Base-by-base conservation (phyloP, 2,888 invertebrate species). In the Nasonovia ribisnigri region DNA sequence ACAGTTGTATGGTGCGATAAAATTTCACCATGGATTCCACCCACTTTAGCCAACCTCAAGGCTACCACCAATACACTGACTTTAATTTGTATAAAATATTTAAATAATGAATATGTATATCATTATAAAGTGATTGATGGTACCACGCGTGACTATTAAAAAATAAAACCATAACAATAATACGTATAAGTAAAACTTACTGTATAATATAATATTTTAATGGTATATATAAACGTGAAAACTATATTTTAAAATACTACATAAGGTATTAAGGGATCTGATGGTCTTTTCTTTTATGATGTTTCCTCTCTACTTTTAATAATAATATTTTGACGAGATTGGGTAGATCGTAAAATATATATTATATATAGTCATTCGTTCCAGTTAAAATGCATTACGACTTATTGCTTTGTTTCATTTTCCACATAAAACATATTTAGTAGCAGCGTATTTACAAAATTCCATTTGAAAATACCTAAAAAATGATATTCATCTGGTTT, bases 361-460 rank as follows among this genome's bases (percentile, higher is more conserved):
- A 20, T 54, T 36, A 77, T 77, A 36, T 77, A 77, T 51, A 90
- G n/a, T n/a, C 51, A 43, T 92, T 92, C 54, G 29, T 51, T 77
- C 26, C 51, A 51, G 46, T 26, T 92, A 54, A 90, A 92, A 92
- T 29, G 26, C 89, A 91, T 94, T 60, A 48, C 42, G n/a, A 48
- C n/a, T 24, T 36, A 67, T 43, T 26, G 48, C 57, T 77, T 91
- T 91, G 26, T 91, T 42, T 87, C 48, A 16, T 46, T 87, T 29
- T 46, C 29, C 46, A 29, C 86, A 48, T 87, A 87, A 87, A 87
- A 87, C 48, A 26, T 26, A 84, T 43, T 84, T 84, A 84, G 26
- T 29, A 84, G 29, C 24, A 5, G 43, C 1, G 36, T 77, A 77
- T 77, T 77, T 77, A 77, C 20, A 20, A 26, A 57, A 57, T 57